These are phyloP conservation scores for Crossocerus cetratus DNA, from an alignment of 2,888 invertebrate species.

Conservation along the genomic window DNA sequence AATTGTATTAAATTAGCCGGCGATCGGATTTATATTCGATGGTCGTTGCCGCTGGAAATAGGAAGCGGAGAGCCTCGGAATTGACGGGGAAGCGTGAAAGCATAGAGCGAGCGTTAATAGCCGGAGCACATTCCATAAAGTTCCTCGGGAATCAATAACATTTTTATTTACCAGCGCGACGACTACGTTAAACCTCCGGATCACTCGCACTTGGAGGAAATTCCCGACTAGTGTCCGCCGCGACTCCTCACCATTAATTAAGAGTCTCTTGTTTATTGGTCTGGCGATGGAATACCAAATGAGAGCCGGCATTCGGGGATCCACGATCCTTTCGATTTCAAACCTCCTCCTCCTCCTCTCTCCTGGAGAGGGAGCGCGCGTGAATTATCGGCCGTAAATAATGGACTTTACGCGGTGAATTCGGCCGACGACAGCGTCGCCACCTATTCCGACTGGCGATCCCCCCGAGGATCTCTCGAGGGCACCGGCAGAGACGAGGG, in stretches of 20 bases:
- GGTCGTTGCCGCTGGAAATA: neutral
- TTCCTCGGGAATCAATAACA: slow-evolving; percentile 14
- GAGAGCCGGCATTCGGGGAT: slow-evolving; percentile 16
- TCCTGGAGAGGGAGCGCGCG: neutral
- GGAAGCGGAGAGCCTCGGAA: slow-evolving; percentile 22
- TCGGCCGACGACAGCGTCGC: slow-evolving; percentile 24
- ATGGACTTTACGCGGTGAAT: slow-evolving; percentile 32
- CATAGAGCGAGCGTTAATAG: slow-evolving; percentile 27
- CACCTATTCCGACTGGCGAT: neutral
- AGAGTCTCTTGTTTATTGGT: slow-evolving; percentile 31
- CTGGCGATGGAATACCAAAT: slow-evolving; percentile 31
- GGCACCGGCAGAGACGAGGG: neutral
- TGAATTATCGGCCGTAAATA: slow-evolving; percentile 50
- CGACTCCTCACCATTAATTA: slow-evolving; percentile 43
- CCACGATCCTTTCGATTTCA: slow-evolving; percentile 18
- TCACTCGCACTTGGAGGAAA: slow-evolving; percentile 10
- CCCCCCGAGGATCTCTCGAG: neutral
- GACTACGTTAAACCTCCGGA: neutral
- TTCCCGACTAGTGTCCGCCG: neutral
- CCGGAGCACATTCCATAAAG: neutral
- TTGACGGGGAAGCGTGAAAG: neutral
- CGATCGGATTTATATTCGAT: neutral
- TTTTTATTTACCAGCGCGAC: slow-evolving; percentile 10
- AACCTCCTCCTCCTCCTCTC: slow-evolving; percentile 13
- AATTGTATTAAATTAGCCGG: slow-evolving; percentile 29